Evolutionary conservation across 2,797 vertebrate genomes (phyloP), one percentile per base, ranked within the genome.

Genomic region (Enteromius viviparus): DNA sequence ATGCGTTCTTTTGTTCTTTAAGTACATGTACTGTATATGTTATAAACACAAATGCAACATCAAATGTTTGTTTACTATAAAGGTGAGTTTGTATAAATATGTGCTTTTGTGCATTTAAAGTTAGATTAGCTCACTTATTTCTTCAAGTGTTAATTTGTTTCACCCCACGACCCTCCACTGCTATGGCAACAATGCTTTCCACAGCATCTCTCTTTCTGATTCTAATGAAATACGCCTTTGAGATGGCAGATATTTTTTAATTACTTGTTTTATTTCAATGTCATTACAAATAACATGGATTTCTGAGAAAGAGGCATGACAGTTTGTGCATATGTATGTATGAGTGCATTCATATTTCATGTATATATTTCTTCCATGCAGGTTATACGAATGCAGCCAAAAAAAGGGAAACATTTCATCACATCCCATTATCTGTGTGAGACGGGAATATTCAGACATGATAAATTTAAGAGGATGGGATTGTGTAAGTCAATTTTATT

Each of bases 381-480:
- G 32, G 75, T 69, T 51, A 65, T 87, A 40, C 81, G 64, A 80
- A 86, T 66, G 80, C 66, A 80, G 32, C n/a, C 26, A 64, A 51
- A 72, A 45, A 85, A 84, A 74, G 29, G 34, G 71, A 69, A 69
- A 81, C 51, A n/a, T 86, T 82, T 29, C 34, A 72, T 81, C 79
- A 75, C 47, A 29, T 42, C 80, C 76, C 64, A 85, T 82, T 89
- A 84, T 62, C 76, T 37, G 40, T 17, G 12, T 37, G 76, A 81
- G 45, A 49, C 66, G 60, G 64, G 81, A 80, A 86, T 82, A 76
- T 84, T 80, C 76, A 80, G 77, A 72, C 49, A 83, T 78, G 79
- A 88, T 85, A 75, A 29, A 89, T 89, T 89, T 78, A 85, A 85
- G 42, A 85, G 82, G 76, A 87, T 80, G 47, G 81, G 77, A 76